phyloP scores from a whole-genome alignment of 2,888 invertebrate genomes.

The Dicyrtoma fusca region DNA sequence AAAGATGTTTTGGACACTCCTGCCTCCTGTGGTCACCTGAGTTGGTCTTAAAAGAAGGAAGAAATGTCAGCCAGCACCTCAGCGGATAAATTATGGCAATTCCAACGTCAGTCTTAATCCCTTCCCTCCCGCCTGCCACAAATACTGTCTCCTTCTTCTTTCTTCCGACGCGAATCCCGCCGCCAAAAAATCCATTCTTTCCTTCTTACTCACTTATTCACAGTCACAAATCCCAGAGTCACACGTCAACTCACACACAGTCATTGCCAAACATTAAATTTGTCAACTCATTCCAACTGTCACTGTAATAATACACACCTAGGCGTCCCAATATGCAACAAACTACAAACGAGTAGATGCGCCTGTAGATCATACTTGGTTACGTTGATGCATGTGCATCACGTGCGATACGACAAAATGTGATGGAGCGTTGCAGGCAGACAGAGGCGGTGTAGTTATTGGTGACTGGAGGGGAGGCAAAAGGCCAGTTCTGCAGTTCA shows the following conservation, averaged over 20 bases:
- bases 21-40: slow-evolving; percentile 25
- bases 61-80: slow-evolving; percentile 28
- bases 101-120: slow-evolving; percentile 18
- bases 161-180: slow-evolving; percentile 10
- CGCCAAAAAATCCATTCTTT: slow-evolving; percentile 15
- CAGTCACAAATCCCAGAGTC: slow-evolving; percentile 9
- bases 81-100: slow-evolving; percentile 18
- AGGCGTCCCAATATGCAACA: too few relatives aligned
- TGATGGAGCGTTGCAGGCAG: too few relatives aligned
- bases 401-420: too few relatives aligned
- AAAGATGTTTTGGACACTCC: slow-evolving; percentile 12
- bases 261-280: slow-evolving; percentile 19
- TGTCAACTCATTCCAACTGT: slow-evolving; percentile 14
- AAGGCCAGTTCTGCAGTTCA: too few relatives aligned
- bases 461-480: too few relatives aligned
- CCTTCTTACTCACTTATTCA: slow-evolving; percentile 12
- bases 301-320: too few relatives aligned
- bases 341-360: too few relatives aligned
- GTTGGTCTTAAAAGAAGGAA: slow-evolving; percentile 22
- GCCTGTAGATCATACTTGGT: too few relatives aligned
- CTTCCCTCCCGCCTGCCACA: slow-evolving; percentile 15
- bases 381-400: too few relatives aligned
- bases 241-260: slow-evolving; percentile 8
- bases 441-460: too few relatives aligned
- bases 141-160: slow-evolving; percentile 3